A percentile compares a stretch with the other conserved stretches of the same genome.
Conservation (phyloP, 2,797 vertebrate species). For the Sparus aurata region DNA sequence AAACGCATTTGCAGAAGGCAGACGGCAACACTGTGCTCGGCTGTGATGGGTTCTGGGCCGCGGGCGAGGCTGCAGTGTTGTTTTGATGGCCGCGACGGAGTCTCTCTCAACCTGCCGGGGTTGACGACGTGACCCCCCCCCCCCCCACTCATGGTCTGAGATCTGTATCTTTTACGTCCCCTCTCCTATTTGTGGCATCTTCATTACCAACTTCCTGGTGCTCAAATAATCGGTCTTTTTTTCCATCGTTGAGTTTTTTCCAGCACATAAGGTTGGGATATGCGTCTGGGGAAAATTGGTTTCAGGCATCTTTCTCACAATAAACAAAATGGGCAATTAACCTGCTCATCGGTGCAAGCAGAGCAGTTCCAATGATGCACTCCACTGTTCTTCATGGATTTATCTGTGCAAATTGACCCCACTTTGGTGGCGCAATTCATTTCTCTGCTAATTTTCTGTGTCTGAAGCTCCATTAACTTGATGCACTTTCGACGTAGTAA, state of each 20-base stretch:
- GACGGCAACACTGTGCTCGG: constrained; percentile 53
- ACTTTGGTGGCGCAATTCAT: constrained; percentile 82
- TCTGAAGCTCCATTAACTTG: constrained; percentile 81
- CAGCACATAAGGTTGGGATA: constrained; percentile 67
- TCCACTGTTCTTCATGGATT: constrained; percentile 81
- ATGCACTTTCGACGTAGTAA: constrained; percentile 68
- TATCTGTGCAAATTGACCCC: constrained; percentile 83
- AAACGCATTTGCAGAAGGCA: constrained; percentile 73
- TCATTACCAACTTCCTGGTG: constrained; percentile 16
- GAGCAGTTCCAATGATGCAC: constrained; percentile 71
- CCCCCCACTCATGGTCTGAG: constrained; percentile 17
- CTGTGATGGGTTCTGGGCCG: constrained; percentile 71
- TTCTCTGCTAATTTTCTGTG: constrained; percentile 82
- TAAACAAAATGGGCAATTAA: constrained; percentile 86
- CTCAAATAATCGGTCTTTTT: constrained; percentile 46
- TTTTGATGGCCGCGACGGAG: constrained; percentile 60
- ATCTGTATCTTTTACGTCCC: constrained; percentile 21
- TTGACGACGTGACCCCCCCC: constrained; percentile 16
- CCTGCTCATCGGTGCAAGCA: constrained; percentile 76
- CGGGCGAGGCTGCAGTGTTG: constrained; percentile 51
- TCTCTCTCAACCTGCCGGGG: constrained; percentile 48
- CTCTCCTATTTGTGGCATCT: constrained; percentile 13
- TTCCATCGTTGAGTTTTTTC: constrained; percentile 24
- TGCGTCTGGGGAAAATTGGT: constrained; percentile 73
- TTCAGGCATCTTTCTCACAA: constrained; percentile 80